A percentile compares a stretch with the other conserved stretches of the same genome.
These are phyloP conservation scores for Caenorhabditis latens DNA, from an alignment of 1,140 invertebrate genomes.

Conservation along the genomic window DNA sequence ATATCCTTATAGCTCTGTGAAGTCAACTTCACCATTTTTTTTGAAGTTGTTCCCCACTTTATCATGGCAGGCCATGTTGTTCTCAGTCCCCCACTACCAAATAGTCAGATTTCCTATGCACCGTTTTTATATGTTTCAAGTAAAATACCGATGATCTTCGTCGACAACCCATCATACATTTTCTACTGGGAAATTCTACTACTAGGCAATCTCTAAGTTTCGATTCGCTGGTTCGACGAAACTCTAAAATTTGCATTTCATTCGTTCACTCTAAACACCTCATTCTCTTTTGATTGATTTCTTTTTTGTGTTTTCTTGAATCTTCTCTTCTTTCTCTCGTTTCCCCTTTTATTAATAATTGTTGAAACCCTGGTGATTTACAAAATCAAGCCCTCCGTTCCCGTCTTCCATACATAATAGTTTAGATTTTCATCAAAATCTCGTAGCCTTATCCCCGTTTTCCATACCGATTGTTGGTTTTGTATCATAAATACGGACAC, in stretches of 20 bases:
- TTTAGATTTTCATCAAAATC: neutral
- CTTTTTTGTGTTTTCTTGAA: neutral
- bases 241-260: conserved; percentile 44
- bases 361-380: conserved; percentile 19
- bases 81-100: neutral
- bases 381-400: conserved; percentile 4
- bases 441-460: neutral
- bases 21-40: too few relatives aligned
- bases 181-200: neutral
- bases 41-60: neutral
- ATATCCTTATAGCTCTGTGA: too few relatives aligned
- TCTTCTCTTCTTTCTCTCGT: neutral
- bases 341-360: neutral
- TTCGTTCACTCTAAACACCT: conserved; percentile 24
- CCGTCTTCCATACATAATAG: neutral
- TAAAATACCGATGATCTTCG: conserved; percentile 12
- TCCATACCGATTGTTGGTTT: neutral
- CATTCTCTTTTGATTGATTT: conserved; percentile 1
- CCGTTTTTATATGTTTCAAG: conserved; percentile 36
- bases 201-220: conserved; percentile 28
- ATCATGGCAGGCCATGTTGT: conserved; percentile 33
- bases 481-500: neutral
- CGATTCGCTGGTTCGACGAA: conserved; percentile 43
- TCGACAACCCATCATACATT: neutral
- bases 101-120: neutral